Conservation (phyloP, 2,888 invertebrate species). For the Ectemnius cavifrons region DNA sequence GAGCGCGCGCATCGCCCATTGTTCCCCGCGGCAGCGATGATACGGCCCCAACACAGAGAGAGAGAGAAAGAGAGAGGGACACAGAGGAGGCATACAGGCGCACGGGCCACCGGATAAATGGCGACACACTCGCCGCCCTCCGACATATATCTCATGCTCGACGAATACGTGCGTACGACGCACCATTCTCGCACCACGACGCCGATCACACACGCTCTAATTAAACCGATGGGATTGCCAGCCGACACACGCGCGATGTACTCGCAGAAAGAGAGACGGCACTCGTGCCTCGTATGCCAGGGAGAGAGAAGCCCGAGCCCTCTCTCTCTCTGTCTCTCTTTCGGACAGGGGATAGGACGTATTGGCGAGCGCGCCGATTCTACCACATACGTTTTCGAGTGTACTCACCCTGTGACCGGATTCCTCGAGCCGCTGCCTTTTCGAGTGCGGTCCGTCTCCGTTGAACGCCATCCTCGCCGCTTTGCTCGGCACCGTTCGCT, state of each 20-base stretch:
- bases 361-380: not conserved
- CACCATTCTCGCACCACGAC: slow-evolving; percentile 29
- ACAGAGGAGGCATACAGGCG: too few species aligned
- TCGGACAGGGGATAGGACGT: not conserved
- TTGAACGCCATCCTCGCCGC: slow-evolving; percentile 77
- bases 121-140: slow-evolving; percentile 57
- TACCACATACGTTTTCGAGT: slow-evolving; percentile 11
- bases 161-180: slow-evolving; percentile 3
- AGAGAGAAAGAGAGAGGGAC: too few species aligned
- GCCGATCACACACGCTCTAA: slow-evolving; percentile 44
- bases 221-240: not conserved
- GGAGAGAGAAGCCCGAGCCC: not conserved
- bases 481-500: slow-evolving; percentile 44
- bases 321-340: not conserved
- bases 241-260: not conserved
- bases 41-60: slow-evolving; percentile 43
- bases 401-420: slow-evolving; percentile 75
- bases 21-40: slow-evolving; percentile 56
- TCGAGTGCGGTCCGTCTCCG: slow-evolving; percentile 78
- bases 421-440: slow-evolving; percentile 77
- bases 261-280: not conserved
- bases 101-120: slow-evolving; percentile 62
- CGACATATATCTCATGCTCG: slow-evolving; percentile 5
- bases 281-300: not conserved
- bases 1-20: slow-evolving; percentile 60